Evolutionary conservation across 2,113 vertebrate species (phyloP).

Genomic region (Laticauda laticaudata): DNA sequence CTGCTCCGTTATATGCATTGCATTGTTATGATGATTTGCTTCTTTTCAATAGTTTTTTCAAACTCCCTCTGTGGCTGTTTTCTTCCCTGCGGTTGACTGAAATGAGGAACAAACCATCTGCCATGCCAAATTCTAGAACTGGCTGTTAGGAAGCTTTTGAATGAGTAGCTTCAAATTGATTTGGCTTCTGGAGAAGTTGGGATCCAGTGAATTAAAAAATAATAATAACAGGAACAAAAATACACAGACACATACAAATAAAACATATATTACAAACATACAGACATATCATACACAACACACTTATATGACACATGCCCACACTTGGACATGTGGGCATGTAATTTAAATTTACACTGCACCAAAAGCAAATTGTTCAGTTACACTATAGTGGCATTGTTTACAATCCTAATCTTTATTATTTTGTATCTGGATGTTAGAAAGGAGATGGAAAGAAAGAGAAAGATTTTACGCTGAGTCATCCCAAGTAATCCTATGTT

Average conservation of each 20-base stretch:
- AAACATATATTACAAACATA: neutral
- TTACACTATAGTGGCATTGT: conserved; percentile 40
- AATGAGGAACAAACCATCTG: neutral
- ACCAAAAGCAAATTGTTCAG: neutral
- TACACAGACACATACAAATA: neutral
- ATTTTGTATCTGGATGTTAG: conserved; percentile 17
- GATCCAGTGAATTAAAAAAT: neutral
- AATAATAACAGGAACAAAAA: neutral
- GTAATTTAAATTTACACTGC: conserved; percentile 14
- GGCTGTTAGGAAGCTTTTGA: neutral
- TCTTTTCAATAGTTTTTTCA: neutral
- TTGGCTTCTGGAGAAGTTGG: neutral
- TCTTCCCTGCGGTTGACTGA: neutral
- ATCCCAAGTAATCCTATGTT: neutral
- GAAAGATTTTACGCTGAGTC: neutral
- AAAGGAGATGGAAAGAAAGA: neutral
- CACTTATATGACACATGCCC: neutral
- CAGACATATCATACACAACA: neutral
- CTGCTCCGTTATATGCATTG: neutral
- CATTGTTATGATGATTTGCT: neutral
- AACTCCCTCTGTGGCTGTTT: neutral
- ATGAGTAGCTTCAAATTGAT: neutral
- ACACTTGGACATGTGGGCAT: neutral
- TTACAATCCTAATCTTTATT: conserved; percentile 31
- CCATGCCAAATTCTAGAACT: neutral